Percentiles rank a stretch among this genome's conserved stretches.
These are phyloP conservation scores for Ectobius pallidus DNA, from an alignment of 2,888 invertebrate species.

Conservation along the genomic window DNA sequence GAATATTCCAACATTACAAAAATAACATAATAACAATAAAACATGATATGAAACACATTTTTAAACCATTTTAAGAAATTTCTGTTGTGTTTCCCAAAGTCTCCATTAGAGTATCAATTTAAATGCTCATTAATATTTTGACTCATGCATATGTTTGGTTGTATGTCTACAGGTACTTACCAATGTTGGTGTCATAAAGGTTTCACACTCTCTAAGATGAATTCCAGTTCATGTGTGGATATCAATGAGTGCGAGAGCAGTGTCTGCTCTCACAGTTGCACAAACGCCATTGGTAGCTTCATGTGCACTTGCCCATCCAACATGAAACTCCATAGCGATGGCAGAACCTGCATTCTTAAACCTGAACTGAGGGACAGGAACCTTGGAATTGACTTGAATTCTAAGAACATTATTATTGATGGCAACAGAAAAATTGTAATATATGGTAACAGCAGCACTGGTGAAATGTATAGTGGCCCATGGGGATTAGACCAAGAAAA, in stretches of 20 bases:
- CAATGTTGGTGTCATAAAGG: slow-evolving; percentile 13
- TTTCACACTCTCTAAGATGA: neutral
- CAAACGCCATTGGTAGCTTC: slow-evolving; percentile 1
- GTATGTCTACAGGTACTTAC: slow-evolving; percentile 10
- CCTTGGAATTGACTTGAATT: neutral
- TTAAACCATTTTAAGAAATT: too few relatives aligned
- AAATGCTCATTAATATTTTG: too few relatives aligned
- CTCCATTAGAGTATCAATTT: too few relatives aligned
- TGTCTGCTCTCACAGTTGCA: neutral
- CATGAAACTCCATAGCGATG: neutral
- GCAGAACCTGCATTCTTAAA: neutral
- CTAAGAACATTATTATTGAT: slow-evolving; percentile 4
- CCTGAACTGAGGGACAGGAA: neutral
- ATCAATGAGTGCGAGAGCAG: neutral
- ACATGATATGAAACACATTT: too few relatives aligned
- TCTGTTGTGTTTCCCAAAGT: too few relatives aligned
- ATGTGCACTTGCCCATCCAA: neutral
- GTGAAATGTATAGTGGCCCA: too few relatives aligned
- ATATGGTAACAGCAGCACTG: neutral
- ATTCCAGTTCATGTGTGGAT: neutral
- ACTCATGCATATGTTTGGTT: too few relatives aligned
- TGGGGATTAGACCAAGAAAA: too few relatives aligned
- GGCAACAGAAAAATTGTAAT: neutral
- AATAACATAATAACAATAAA: too few relatives aligned
- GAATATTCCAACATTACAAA: too few relatives aligned